A percentile compares a stretch with the other conserved stretches of the same genome.
These are phyloP conservation scores for Temnothorax unifasciatus DNA, from an alignment of 2,888 invertebrate species.

Conservation along the genomic window DNA sequence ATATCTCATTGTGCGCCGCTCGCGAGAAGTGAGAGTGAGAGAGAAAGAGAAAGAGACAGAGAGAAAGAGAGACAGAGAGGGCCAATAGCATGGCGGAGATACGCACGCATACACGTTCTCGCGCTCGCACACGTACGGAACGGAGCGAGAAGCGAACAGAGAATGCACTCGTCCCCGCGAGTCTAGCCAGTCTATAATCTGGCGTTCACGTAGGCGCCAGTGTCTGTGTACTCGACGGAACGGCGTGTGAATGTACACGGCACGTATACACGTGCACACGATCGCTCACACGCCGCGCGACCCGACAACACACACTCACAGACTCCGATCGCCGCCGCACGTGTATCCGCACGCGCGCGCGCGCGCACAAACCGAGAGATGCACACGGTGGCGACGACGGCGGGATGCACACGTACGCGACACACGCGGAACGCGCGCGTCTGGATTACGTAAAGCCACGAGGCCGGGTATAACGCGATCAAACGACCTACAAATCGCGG, in stretches of 20 bases:
- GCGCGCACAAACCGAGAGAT: no score
- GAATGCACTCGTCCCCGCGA: slow-evolving; percentile 31
- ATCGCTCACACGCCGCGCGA: not conserved
- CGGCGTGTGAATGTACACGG: slow-evolving; percentile 11
- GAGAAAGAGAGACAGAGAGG: slow-evolving; percentile 3
- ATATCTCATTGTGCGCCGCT: slow-evolving; percentile 42
- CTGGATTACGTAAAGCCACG: slow-evolving; percentile 79
- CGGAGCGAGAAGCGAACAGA: slow-evolving; percentile 35
- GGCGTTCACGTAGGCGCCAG: slow-evolving; percentile 47
- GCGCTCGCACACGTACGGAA: not conserved
- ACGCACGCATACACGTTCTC: not conserved
- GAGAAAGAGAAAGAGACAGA: not conserved
- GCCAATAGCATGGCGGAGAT: slow-evolving; percentile 19
- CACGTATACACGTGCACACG: not conserved
- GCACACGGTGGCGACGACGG: not conserved
- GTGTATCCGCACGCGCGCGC: slow-evolving; percentile 2
- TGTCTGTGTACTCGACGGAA: slow-evolving; percentile 34
- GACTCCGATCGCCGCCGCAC: not conserved
- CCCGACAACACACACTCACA: not conserved
- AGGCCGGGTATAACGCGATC: slow-evolving; percentile 76
- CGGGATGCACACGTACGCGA: slow-evolving; percentile 26
- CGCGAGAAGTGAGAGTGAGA: not conserved
- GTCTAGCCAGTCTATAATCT: slow-evolving; percentile 64
- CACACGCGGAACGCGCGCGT: slow-evolving; percentile 32
- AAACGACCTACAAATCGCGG: slow-evolving; percentile 83